Evolutionary conservation across 2,797 vertebrate species (phyloP), one percentile per base, ranked within the genome.

Genomic region (Microctenopoma steveboyesi): DNA sequence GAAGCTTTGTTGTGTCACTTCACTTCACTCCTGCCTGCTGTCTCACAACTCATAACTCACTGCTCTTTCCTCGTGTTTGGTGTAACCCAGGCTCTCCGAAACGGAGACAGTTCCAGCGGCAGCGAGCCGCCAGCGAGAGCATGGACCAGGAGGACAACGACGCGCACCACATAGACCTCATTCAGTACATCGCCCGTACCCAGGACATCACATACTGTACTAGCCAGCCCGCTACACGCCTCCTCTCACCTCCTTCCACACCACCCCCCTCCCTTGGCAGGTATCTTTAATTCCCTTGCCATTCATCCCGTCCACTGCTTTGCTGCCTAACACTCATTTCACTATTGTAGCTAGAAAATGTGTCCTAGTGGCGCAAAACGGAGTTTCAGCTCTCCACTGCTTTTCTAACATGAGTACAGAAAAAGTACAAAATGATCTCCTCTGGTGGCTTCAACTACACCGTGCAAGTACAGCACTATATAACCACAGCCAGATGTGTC

Each of bases 101-200:
- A 80, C 91, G 97, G 27, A 94, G 96, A n/a, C 97, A 97, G 82
- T 98, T 99, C 87, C 98, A 98, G 90, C 93, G 98, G 6, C 98
- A 99, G 91, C 93, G 98, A 10, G 98, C 97, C 0, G 97, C 97
- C 83, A 98, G 98, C 0, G 97, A 99, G 89, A 99, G 97, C 92
- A 96, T 95, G 94, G 98, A 99, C 85, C 96, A 96, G 80, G 96
- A 97, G 12, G 95, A 95, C 72, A 93, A 92, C 0, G 95, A 94
- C 7, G 58, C 92, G 0, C 94, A 96, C 77, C 95, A 93, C 61
- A 89, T 93, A 0, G 97, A 97, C 89, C 95, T 97, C 90, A 98
- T 99, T 88, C 98, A 98, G 86, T 99, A 97, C 93, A 98, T 99
- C 7, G 95, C 95, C 69, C 94, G 87, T 82, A 94, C 95, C 0